A percentile compares a stretch with the other conserved stretches of the same genome.
These are phyloP conservation scores for Stigmatopora argus DNA, from an alignment of 2,113 vertebrate species.

Conservation along the genomic window DNA sequence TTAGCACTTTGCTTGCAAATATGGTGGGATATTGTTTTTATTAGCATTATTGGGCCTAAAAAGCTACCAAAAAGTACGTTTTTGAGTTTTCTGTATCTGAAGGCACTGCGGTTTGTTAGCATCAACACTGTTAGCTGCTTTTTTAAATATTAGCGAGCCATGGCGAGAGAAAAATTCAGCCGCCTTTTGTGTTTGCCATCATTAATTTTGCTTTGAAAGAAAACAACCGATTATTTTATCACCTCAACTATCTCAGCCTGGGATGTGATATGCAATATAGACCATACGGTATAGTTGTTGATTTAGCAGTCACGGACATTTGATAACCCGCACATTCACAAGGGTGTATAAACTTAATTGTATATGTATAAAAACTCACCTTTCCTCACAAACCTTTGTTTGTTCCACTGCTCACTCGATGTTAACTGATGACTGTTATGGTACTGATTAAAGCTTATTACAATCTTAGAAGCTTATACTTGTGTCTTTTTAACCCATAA, in stretches of 20 bases:
- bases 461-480: constrained; percentile 12
- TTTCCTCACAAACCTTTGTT: constrained; percentile 20
- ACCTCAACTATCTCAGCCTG: not conserved
- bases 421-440: constrained; percentile 55
- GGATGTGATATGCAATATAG: constrained; percentile 4
- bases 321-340: not conserved
- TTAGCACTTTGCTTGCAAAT: not conserved
- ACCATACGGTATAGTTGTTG: not conserved
- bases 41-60: not conserved
- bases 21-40: not conserved
- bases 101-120: constrained; percentile 32
- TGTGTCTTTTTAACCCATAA: not conserved
- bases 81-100: constrained; percentile 25
- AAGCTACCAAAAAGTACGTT: not conserved
- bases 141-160: constrained; percentile 34
- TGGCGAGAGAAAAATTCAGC: not conserved
- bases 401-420: constrained; percentile 25
- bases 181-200: constrained; percentile 1
- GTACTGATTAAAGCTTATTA: constrained; percentile 48
- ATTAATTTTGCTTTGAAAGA: constrained; percentile 4
- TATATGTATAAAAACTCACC: constrained; percentile 19
- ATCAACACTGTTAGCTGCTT: constrained; percentile 15
- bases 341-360: not conserved
- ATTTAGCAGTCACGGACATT: not conserved
- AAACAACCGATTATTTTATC: constrained; percentile 1